Percentiles rank a stretch among this genome's conserved stretches.
These are phyloP conservation scores for Onychostoma macrolepis DNA, from an alignment of 2,113 vertebrate species.

Conservation along the genomic window DNA sequence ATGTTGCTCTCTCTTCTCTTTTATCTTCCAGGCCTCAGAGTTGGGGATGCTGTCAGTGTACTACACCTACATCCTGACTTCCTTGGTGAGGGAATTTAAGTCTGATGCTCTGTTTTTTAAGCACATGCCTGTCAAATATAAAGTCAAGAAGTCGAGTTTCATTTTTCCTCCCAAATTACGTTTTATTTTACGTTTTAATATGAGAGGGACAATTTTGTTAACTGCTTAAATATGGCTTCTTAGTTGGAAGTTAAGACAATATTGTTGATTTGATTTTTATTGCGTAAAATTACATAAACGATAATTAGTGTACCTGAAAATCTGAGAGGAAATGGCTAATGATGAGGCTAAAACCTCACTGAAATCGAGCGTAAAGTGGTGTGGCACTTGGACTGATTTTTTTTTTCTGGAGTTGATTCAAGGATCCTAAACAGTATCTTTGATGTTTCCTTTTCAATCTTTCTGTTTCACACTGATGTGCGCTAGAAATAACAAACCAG, in stretches of 20 bases:
- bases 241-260: neutral
- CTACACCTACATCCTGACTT: slow-evolving; percentile 99
- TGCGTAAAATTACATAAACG: neutral
- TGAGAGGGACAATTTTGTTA: too few relatives aligned
- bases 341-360: neutral
- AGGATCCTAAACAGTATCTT: neutral
- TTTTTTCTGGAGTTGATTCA: neutral
- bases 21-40: slow-evolving; percentile 86
- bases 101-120: slow-evolving; percentile 49
- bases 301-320: neutral
- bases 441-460: slow-evolving; percentile 3
- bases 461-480: slow-evolving; percentile 13
- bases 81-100: slow-evolving; percentile 85
- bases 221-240: neutral
- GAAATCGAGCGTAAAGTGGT: neutral
- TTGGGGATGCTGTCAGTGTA: slow-evolving; percentile 97
- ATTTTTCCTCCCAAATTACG: neutral
- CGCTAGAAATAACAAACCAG: slow-evolving; percentile 5
- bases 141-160: neutral
- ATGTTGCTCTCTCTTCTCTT: slow-evolving; percentile 25
- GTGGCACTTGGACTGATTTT: neutral
- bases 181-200: neutral
- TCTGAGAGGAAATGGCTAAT: neutral
- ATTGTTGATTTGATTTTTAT: neutral
- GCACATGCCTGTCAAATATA: neutral